A percentile compares a stretch with the other conserved stretches of the same genome.
Evolutionary conservation across 2,113 vertebrate genomes (phyloP).

Genomic region (Bos indicus): DNA sequence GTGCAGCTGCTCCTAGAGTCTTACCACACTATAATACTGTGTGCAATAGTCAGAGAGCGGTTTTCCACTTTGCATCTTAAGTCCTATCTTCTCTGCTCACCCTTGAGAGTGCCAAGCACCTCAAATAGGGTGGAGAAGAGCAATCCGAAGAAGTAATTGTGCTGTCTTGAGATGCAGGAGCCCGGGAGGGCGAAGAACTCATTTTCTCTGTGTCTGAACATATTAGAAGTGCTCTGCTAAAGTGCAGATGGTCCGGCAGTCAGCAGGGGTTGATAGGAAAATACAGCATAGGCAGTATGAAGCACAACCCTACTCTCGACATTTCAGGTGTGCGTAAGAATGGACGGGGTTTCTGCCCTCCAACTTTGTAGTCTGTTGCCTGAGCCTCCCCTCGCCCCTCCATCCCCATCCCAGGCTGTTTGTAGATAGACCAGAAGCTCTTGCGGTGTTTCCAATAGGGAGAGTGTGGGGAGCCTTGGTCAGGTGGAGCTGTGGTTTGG

Average conservation of each 20-base stretch:
- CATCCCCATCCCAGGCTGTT: not conserved
- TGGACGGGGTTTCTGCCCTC: not conserved
- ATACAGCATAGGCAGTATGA: fast-evolving
- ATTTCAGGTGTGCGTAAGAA: not conserved
- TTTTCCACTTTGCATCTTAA: not conserved
- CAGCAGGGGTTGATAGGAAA: not conserved
- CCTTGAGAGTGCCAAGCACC: not conserved
- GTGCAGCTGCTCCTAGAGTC: slow-evolving; percentile 44
- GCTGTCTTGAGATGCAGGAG: not conserved
- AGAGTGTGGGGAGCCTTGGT: not conserved
- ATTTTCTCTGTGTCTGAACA: not conserved
- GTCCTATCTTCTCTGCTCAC: not conserved
- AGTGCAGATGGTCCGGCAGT: not conserved
- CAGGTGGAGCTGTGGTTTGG: not conserved
- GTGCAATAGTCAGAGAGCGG: not conserved
- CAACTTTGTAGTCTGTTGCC: not conserved
- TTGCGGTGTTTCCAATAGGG: not conserved
- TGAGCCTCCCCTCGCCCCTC: not conserved
- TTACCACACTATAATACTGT: not conserved
- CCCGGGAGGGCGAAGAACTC: not conserved
- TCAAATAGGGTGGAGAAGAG: not conserved
- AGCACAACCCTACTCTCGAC: not conserved
- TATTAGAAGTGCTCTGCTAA: not conserved
- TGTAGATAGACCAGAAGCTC: not conserved
- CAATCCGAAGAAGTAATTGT: not conserved